Conservation (phyloP, 2,888 invertebrate genomes). For the Lasioglossum zephyrum region DNA sequence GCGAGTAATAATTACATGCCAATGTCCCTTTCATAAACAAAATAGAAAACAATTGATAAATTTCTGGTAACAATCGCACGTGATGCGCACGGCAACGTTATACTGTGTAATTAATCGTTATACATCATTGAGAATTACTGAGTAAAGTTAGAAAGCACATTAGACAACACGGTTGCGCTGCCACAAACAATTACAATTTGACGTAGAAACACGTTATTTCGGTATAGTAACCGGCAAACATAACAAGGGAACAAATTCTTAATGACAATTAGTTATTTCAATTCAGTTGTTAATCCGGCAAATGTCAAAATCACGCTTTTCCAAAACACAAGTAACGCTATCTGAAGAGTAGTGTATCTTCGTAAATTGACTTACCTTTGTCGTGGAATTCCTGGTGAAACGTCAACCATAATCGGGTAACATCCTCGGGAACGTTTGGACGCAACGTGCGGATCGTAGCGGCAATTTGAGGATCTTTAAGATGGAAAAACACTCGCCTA, state of each 20-base stretch:
- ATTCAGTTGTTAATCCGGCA: background rate
- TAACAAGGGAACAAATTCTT: background rate
- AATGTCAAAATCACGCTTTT: background rate
- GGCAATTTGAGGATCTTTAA: background rate
- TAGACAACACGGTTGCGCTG: background rate
- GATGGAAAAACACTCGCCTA: background rate
- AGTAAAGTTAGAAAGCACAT: background rate
- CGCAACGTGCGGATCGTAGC: background rate
- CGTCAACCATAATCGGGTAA: conserved; percentile 37
- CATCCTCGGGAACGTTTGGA: conserved; percentile 19
- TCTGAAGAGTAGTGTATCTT: background rate
- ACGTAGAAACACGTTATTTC: background rate
- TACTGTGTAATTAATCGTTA: too few species aligned
- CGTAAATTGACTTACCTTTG: conserved; percentile 39
- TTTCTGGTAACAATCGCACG: background rate
- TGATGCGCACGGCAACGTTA: background rate
- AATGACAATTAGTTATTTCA: background rate
- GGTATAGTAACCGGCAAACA: background rate
- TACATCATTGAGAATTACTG: background rate
- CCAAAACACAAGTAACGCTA: conserved; percentile 11
- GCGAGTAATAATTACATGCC: background rate
- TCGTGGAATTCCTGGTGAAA: background rate
- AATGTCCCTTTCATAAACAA: background rate
- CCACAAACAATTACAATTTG: conserved; percentile 24
- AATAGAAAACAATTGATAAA: background rate